Evolutionary conservation across 2,113 vertebrate species (phyloP).

Genomic region (Solenodon paradoxus): DNA sequence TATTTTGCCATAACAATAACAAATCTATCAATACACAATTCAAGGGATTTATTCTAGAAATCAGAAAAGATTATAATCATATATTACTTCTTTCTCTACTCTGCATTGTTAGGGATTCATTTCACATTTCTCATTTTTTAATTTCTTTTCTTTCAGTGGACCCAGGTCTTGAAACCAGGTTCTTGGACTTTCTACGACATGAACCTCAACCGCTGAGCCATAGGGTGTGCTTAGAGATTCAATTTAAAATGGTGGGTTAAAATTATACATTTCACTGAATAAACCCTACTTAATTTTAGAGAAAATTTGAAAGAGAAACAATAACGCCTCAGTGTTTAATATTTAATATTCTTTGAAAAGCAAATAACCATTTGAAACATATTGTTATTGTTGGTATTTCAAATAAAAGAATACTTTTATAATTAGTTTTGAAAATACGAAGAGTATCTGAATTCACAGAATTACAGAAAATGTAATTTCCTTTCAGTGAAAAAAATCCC

Average conservation of each 20-base stretch:
- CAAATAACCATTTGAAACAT: background rate
- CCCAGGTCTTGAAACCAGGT: no score
- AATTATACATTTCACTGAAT: background rate
- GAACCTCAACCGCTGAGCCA: no score
- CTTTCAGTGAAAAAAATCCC: background rate
- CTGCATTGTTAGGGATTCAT: no score
- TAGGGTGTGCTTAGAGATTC: background rate
- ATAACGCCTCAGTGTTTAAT: background rate
- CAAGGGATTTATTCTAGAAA: slow-evolving; percentile 10
- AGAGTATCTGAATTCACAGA: background rate
- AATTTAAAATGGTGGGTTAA: background rate
- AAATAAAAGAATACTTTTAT: background rate
- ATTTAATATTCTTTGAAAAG: background rate
- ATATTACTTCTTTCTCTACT: background rate
- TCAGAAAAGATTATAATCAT: slow-evolving; percentile 4
- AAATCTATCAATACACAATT: background rate
- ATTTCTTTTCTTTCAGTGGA: no score
- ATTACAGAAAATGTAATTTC: background rate
- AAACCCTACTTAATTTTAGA: background rate
- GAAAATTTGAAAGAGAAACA: background rate
- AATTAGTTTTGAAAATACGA: background rate
- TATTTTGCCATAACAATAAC: background rate
- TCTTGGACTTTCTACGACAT: no score
- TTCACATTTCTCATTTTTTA: no score
- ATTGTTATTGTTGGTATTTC: background rate